These are phyloP conservation scores for Brachypalpus laphriformis DNA, from an alignment of 2,888 invertebrate genomes.

Conservation along the genomic window DNA sequence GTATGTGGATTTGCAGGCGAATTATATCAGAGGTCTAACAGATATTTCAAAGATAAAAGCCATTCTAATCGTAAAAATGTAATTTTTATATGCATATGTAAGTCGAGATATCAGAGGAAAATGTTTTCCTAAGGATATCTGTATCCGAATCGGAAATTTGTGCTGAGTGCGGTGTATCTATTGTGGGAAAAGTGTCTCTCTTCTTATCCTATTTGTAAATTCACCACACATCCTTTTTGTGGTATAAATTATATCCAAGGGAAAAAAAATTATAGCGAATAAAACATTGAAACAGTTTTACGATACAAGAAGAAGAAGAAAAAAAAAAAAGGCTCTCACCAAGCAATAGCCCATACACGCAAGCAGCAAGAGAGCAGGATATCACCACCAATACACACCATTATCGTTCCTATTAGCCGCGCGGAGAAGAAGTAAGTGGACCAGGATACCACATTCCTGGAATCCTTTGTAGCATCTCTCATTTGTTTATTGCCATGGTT, in stretches of 20 bases:
- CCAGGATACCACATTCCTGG: constrained; percentile 71
- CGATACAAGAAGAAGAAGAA: constrained; percentile 7
- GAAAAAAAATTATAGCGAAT: constrained; percentile 15
- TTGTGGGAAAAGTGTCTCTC: neutral
- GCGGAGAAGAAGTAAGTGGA: constrained; percentile 70
- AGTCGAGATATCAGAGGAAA: neutral
- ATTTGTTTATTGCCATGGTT: constrained; percentile 54
- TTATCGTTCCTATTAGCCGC: constrained; percentile 66
- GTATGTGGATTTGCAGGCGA: constrained; percentile 9
- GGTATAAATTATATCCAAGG: constrained; percentile 8
- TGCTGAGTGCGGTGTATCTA: constrained; percentile 14
- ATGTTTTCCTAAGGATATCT: neutral
- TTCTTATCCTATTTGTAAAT: neutral
- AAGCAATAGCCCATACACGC: constrained; percentile 43
- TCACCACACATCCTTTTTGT: constrained; percentile 27
- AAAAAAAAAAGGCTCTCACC: constrained; percentile 37
- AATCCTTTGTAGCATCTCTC: constrained; percentile 71
- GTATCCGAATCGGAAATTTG: neutral
- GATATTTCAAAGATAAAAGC: constrained; percentile 25
- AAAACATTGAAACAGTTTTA: constrained; percentile 44
- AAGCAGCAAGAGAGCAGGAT: constrained; percentile 46
- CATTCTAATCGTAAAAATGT: neutral
- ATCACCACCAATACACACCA: constrained; percentile 65
- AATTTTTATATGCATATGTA: constrained; percentile 6
- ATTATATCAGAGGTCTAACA: constrained; percentile 36